These are phyloP conservation scores for Phytoseiulus persimilis DNA, from an alignment of 2,888 invertebrate genomes.

Conservation along the genomic window DNA sequence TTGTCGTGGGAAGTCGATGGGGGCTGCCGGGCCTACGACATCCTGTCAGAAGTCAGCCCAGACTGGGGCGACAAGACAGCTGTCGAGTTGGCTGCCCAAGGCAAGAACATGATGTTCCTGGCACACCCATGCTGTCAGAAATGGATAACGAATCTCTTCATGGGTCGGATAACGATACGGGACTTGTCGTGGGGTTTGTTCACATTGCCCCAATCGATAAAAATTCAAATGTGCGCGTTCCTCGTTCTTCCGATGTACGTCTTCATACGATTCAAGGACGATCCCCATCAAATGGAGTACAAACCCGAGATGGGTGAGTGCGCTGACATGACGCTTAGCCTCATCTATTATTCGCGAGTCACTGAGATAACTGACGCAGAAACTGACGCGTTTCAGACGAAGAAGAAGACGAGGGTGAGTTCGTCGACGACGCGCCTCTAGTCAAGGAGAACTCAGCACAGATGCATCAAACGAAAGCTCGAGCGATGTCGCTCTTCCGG, in stretches of 20 bases:
- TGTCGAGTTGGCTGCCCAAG: conserved; percentile 51
- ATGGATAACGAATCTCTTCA: conserved; percentile 53
- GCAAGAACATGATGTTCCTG: conserved; percentile 51
- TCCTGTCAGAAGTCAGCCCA: conserved; percentile 49
- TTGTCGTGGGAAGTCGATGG: conserved; percentile 48
- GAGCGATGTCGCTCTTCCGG: conserved; percentile 34
- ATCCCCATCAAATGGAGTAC: conserved; percentile 41
- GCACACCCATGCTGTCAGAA: conserved; percentile 54
- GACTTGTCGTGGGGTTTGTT: conserved; percentile 49
- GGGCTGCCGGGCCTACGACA: conserved; percentile 49
- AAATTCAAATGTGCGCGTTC: conserved; percentile 49
- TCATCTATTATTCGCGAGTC: not conserved
- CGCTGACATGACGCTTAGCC: not conserved
- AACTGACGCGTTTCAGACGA: not conserved
- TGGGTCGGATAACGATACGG: conserved; percentile 49
- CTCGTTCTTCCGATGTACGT: conserved; percentile 51
- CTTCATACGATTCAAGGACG: conserved; percentile 47
- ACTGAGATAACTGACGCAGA: not conserved
- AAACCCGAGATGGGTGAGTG: not conserved
- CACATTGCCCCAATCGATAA: conserved; percentile 49
- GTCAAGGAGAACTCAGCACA: conserved; percentile 19
- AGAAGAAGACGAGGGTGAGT: not conserved
- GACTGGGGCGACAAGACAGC: conserved; percentile 51
- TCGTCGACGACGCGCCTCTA: conserved; percentile 17
- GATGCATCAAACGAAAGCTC: conserved; percentile 19